A percentile compares a stretch with the other conserved stretches of the same genome.
phyloP scores from a whole-genome alignment of 2,888 invertebrate species.

The Eudemis profundana region DNA sequence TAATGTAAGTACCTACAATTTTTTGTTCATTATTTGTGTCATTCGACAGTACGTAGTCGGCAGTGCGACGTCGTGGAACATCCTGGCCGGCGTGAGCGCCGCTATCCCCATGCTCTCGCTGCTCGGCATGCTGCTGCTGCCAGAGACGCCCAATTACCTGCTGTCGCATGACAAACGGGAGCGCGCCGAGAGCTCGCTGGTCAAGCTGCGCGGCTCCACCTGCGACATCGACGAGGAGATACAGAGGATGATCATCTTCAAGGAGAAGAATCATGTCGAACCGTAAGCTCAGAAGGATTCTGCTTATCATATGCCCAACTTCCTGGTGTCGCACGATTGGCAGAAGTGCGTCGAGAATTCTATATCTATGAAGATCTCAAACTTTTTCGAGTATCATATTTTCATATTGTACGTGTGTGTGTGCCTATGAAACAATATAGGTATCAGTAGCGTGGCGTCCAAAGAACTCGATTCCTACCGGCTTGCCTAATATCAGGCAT shows the following conservation, averaged over 20 bases:
- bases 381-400: too few relatives aligned
- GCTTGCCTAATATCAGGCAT: too few relatives aligned
- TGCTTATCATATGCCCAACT: not conserved
- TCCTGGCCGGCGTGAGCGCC: constrained; percentile 87
- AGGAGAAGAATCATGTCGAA: constrained; percentile 87
- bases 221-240: constrained; percentile 87
- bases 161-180: constrained; percentile 85
- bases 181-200: constrained; percentile 85
- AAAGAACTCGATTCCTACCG: too few relatives aligned
- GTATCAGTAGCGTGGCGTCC: too few relatives aligned
- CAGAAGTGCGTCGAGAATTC: too few relatives aligned
- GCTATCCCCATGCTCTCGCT: constrained; percentile 86
- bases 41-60: constrained; percentile 86
- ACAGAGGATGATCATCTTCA: constrained; percentile 85
- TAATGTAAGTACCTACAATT: too few relatives aligned
- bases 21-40: not conserved
- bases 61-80: constrained; percentile 86
- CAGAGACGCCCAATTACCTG: constrained; percentile 90
- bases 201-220: constrained; percentile 86
- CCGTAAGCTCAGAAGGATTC: constrained; percentile 65
- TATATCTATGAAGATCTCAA: too few relatives aligned
- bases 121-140: constrained; percentile 86
- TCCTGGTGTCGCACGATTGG: too few relatives aligned
- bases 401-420: too few relatives aligned
- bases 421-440: too few relatives aligned